phyloP scores from a whole-genome alignment of 2,113 vertebrate species.

The Lophius piscatorius region DNA sequence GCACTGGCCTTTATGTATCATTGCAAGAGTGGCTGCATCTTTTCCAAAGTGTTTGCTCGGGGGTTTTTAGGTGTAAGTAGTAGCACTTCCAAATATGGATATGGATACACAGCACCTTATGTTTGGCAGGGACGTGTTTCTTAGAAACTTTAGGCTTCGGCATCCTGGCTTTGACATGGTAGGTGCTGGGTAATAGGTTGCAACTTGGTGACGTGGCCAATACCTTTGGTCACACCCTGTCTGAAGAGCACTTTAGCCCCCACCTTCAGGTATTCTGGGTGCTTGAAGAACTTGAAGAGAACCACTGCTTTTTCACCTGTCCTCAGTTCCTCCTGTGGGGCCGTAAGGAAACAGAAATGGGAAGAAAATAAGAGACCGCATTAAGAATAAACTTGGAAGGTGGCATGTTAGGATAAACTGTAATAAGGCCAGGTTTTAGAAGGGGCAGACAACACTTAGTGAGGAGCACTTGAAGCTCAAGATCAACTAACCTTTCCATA shows the following conservation, averaged over 20 bases:
- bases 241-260: conserved; percentile 97
- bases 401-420: neutral
- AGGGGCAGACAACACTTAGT: neutral
- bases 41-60: conserved; percentile 1
- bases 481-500: conserved; percentile 88
- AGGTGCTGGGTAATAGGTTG: conserved; percentile 82
- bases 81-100: conserved; percentile 2
- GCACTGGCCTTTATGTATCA: conserved; percentile 41
- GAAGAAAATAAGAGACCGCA: conserved; percentile 1
- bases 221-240: conserved; percentile 96
- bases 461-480: neutral
- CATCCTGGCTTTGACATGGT: conserved; percentile 48
- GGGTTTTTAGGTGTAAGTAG: conserved; percentile 44
- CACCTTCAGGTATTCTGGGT: conserved; percentile 96
- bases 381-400: neutral
- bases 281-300: conserved; percentile 96
- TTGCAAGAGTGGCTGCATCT: conserved; percentile 10
- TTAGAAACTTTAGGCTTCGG: conserved; percentile 41
- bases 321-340: conserved; percentile 89
- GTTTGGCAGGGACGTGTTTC: conserved; percentile 40
- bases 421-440: neutral
- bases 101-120: conserved; percentile 38
- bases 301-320: conserved; percentile 97
- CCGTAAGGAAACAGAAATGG: neutral
- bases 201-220: conserved; percentile 93